These are phyloP conservation scores for Drosophila yooni DNA, from an alignment of 2,888 invertebrate genomes.

Conservation along the genomic window DNA sequence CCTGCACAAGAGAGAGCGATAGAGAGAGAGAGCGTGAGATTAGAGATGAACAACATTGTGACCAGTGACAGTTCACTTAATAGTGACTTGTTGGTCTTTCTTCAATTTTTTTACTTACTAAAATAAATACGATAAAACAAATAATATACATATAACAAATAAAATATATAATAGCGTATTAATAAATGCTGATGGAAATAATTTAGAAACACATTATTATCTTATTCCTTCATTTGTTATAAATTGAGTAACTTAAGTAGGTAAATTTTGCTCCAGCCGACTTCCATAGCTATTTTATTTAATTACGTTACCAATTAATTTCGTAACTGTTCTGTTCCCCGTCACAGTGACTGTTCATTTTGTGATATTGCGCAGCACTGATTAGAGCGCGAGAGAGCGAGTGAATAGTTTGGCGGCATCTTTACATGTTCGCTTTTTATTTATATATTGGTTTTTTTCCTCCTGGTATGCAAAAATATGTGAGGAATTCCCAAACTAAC, in stretches of 20 bases:
- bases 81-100: neutral
- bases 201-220: neutral
- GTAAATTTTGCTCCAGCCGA: neutral
- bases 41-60: slow-evolving; percentile 37
- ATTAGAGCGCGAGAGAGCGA: slow-evolving; percentile 17
- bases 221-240: neutral
- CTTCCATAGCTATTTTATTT: neutral
- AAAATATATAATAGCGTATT: neutral
- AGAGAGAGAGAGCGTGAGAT: slow-evolving; percentile 21
- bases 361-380: slow-evolving; percentile 33
- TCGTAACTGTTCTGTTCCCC: neutral
- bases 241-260: neutral
- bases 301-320: neutral
- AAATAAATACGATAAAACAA: neutral
- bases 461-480: slow-evolving; percentile 74
- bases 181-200: neutral
- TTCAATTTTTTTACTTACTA: neutral
- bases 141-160: neutral
- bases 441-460: slow-evolving; percentile 15
- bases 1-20: slow-evolving; percentile 43
- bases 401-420: slow-evolving; percentile 63
- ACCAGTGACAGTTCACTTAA: slow-evolving; percentile 9
- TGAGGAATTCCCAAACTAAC: slow-evolving; percentile 75
- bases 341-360: slow-evolving; percentile 24
- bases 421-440: slow-evolving; percentile 49